Conservation (phyloP, 2,797 vertebrate species). For the Arrhamphus sclerolepis region DNA sequence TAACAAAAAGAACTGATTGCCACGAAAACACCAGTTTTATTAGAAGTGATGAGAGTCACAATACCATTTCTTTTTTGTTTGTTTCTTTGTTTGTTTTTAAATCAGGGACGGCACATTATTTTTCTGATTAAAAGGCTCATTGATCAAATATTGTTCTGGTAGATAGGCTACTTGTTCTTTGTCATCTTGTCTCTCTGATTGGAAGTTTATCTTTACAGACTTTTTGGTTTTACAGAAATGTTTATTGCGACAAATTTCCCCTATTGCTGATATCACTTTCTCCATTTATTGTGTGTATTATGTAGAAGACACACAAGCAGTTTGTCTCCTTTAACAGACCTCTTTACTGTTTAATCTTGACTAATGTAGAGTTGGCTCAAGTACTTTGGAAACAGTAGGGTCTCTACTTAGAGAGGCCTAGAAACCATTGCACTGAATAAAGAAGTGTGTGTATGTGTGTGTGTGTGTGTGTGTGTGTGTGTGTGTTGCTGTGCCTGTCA, state of each 20-base stretch:
- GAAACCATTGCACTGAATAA: slow-evolving; percentile 47
- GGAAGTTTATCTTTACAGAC: too few species aligned
- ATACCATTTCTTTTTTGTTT: too few species aligned
- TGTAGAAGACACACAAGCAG: slow-evolving; percentile 9
- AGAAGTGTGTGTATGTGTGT: slow-evolving; percentile 53
- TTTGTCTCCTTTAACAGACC: slow-evolving; percentile 27
- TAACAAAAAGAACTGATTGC: too few species aligned
- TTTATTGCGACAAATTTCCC: not conserved
- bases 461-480: too few species aligned
- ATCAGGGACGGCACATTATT: too few species aligned
- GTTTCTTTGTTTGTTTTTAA: too few species aligned
- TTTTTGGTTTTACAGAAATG: slow-evolving; percentile 2
- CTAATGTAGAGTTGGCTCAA: slow-evolving; percentile 38
- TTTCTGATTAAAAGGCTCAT: not conserved
- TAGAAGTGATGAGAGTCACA: too few species aligned
- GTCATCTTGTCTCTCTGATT: too few species aligned
- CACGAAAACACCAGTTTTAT: too few species aligned
- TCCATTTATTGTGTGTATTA: slow-evolving; percentile 8
- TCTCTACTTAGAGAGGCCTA: slow-evolving; percentile 37
- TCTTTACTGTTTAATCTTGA: slow-evolving; percentile 20
- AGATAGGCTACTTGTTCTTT: not conserved
- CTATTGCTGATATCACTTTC: slow-evolving; percentile 3
- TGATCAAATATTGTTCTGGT: not conserved
- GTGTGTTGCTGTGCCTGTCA: slow-evolving; percentile 20
- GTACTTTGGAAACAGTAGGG: slow-evolving; percentile 50